A percentile compares a stretch with the other conserved stretches of the same genome.
Evolutionary conservation across 2,888 invertebrate species (phyloP).

Genomic region (Fragum sueziense): DNA sequence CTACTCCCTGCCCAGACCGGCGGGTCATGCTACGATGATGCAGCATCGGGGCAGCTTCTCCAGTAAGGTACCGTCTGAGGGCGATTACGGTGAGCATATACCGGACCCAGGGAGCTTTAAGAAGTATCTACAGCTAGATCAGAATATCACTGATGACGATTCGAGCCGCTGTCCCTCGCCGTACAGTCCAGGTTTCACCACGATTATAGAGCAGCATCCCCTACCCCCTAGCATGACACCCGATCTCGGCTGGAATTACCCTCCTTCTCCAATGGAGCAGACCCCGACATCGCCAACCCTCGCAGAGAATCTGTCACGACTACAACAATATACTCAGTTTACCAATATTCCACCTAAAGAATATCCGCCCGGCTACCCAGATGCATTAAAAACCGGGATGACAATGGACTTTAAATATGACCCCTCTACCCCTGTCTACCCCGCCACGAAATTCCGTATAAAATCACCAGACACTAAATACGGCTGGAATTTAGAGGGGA

Average conservation of each 20-base stretch:
- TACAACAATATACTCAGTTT: conserved; percentile 53
- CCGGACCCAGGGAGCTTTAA: conserved; percentile 69
- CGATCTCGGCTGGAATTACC: conserved; percentile 56
- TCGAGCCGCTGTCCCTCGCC: conserved; percentile 60
- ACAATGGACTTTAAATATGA: conserved; percentile 62
- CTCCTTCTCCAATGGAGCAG: conserved; percentile 18
- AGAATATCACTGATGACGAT: conserved; percentile 66
- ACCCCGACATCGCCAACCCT: conserved; percentile 41
- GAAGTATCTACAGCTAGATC: conserved; percentile 64
- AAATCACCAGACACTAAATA: conserved; percentile 57
- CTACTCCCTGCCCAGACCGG: conserved; percentile 54
- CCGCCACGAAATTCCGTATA: conserved; percentile 58
- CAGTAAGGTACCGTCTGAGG: conserved; percentile 62
- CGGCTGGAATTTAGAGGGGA: conserved; percentile 44
- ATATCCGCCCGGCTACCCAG: conserved; percentile 12
- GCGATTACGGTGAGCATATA: conserved; percentile 62
- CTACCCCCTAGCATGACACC: conserved; percentile 55
- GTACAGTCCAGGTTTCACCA: conserved; percentile 60
- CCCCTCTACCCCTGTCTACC: conserved; percentile 49
- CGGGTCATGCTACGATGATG: conserved; percentile 63
- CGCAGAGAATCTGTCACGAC: conserved; percentile 57
- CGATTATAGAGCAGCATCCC: conserved; percentile 56
- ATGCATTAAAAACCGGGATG: conserved; percentile 40
- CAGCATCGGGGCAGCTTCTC: conserved; percentile 61
- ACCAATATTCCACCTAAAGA: conserved; percentile 36